Conservation (phyloP, 2,113 vertebrate genomes). For the Bagarius yarrelli region DNA sequence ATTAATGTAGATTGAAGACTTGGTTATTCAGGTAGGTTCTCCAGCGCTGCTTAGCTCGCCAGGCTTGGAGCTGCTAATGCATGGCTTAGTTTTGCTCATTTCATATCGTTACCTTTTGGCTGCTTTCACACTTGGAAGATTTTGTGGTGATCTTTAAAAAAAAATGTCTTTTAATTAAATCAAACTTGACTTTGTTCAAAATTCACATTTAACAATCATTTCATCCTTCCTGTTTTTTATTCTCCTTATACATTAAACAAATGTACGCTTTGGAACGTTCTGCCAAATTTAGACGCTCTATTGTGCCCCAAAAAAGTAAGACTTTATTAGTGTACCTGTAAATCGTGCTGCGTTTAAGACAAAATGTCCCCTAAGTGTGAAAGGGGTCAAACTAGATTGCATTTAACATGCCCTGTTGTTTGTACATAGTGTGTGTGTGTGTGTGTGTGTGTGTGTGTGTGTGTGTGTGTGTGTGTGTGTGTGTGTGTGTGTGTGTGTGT, state of each 20-base stretch:
- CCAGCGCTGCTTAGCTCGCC: constrained; percentile 39
- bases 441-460: background rate
- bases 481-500: too few relatives aligned
- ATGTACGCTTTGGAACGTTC: background rate
- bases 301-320: background rate
- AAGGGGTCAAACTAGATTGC: background rate
- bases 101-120: too few relatives aligned
- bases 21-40: constrained; percentile 83
- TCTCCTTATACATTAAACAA: too few relatives aligned
- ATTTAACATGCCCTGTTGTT: background rate
- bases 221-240: too few relatives aligned
- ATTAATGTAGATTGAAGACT: constrained; percentile 78
- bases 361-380: background rate
- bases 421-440: background rate
- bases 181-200: too few relatives aligned
- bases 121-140: background rate
- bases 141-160: background rate
- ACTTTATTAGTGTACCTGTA: background rate
- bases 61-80: constrained; percentile 29
- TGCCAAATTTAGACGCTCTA: background rate
- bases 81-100: constrained; percentile 19
- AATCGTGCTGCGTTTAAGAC: rapidly evolving
- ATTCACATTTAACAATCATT: too few relatives aligned
- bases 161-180: background rate
- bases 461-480: background rate